Base-by-base conservation (phyloP, 2,797 vertebrate genomes). In the Amazona ochrocephala region DNA sequence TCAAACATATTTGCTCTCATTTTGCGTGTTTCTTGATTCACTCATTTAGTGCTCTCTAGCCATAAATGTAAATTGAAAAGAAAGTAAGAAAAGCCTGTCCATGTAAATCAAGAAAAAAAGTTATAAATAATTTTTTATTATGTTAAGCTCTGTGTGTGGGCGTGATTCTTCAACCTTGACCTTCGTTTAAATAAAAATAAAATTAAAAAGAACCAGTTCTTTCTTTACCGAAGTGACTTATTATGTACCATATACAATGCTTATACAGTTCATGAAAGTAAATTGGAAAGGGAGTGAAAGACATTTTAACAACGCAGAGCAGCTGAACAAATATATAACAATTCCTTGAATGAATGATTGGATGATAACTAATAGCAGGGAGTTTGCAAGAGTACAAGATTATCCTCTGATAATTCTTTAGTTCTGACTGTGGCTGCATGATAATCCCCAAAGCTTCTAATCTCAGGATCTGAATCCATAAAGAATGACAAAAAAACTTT, bases 121-220 rank as follows among this genome's bases (percentile, higher is more conserved):
- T 91, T 92, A 94, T 70, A 50, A 26, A 74, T 91, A 97, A 76
- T 70, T 97, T 96, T 92, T 97, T 88, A 94, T 97, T 96, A 96
- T 85, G 74, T 92, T 95, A 79, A 94, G 10, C 84, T 95, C 34
- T 83, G 21, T 91, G 41, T 32, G 65, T 95, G 86, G 84, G 68
- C 2, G 9, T 84, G 73, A 88, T 95, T 95, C 60, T 97, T 97
- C 80, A 94, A 74, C 88, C 41, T 94, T 88, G 71, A 79, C 87
- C 89, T 96, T 97, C 77, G 42, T 90, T 97, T 97, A 97, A 96
- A 96, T 96, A 97, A 96, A 94, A 97, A 83, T 93, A 94, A 94
- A 96, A 94, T 95, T 80, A 32, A 83, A 95, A 87, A 84, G 41
- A 87, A 82, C 71, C 50, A 74, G 10, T 23, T 83, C 41, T 87